Conservation (phyloP, 1,140 invertebrate species). For the Phymastichus coffea region DNA sequence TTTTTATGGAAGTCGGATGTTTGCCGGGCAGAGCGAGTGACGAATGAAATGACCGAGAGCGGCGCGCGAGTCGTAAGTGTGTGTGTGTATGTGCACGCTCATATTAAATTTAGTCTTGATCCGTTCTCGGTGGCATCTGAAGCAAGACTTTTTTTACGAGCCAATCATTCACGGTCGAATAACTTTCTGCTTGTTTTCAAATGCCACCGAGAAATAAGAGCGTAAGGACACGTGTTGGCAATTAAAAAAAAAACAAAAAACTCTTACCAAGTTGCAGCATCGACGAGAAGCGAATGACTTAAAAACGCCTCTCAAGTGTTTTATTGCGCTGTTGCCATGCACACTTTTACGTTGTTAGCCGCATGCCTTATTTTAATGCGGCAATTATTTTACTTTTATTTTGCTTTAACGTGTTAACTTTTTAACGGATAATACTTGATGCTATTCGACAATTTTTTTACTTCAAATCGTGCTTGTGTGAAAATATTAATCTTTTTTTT, state of each 20-base stretch:
- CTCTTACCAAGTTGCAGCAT: too few species aligned
- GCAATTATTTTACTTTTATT: too few species aligned
- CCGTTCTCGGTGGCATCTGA: neutral
- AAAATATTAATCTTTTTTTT: too few species aligned
- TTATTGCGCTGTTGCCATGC: too few species aligned
- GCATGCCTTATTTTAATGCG: too few species aligned
- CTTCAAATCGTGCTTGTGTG: too few species aligned
- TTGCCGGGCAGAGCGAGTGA: neutral
- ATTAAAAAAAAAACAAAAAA: conserved; percentile 6
- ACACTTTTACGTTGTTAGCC: too few species aligned
- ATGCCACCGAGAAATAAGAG: neutral
- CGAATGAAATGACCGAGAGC: conserved; percentile 13
- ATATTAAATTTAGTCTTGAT: conserved; percentile 21
- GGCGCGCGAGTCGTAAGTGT: conserved; percentile 6
- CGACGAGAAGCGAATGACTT: neutral
- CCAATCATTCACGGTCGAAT: conserved; percentile 15
- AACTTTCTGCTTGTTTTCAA: too few species aligned
- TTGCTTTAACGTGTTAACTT: too few species aligned
- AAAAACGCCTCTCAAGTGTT: neutral
- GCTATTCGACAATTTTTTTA: too few species aligned
- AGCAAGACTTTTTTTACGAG: conserved; percentile 4
- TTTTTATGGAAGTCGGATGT: conserved; percentile 27
- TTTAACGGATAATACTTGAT: too few species aligned
- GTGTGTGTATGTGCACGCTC: too few species aligned
- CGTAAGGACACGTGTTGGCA: conserved; percentile 18